phyloP scores from a whole-genome alignment of 2,888 invertebrate genomes.

The Drosophila mayaguana region DNA sequence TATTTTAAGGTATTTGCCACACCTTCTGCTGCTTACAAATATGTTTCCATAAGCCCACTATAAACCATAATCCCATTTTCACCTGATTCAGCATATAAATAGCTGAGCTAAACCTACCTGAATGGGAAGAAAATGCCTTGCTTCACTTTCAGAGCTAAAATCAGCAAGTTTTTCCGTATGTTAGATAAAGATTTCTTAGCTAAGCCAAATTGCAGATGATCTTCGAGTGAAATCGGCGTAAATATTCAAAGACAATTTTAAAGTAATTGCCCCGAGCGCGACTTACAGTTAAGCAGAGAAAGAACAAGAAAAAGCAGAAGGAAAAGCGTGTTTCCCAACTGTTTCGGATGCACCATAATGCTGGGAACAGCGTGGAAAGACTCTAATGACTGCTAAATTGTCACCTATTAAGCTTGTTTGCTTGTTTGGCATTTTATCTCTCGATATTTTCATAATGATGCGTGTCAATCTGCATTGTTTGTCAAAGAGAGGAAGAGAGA shows the following conservation, averaged over 20 bases:
- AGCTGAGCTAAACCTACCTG: too few relatives aligned
- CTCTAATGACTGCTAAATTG: slow-evolving; percentile 6
- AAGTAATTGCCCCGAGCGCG: background rate
- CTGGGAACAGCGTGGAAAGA: background rate
- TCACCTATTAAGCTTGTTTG: slow-evolving; percentile 9
- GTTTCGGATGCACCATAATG: background rate
- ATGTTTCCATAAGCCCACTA: too few relatives aligned
- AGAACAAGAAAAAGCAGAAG: background rate
- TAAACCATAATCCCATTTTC: too few relatives aligned
- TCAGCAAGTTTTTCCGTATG: background rate
- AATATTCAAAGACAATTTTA: slow-evolving; percentile 1
- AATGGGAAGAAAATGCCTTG: too few relatives aligned
- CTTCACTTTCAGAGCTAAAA: background rate
- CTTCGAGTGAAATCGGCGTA: background rate
- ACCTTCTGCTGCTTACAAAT: too few relatives aligned
- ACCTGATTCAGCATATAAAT: too few relatives aligned
- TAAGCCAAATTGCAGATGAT: background rate
- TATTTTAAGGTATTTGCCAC: too few relatives aligned
- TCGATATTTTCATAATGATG: slow-evolving; percentile 8
- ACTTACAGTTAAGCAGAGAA: slow-evolving; percentile 2
- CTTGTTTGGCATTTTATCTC: slow-evolving; percentile 12
- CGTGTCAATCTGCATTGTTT: slow-evolving; percentile 14
- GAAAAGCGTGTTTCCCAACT: slow-evolving; percentile 5
- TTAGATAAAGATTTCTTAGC: background rate
- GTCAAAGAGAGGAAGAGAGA: background rate